Evolutionary conservation across 2,113 vertebrate genomes (phyloP).

Genomic region (Apus apus): DNA sequence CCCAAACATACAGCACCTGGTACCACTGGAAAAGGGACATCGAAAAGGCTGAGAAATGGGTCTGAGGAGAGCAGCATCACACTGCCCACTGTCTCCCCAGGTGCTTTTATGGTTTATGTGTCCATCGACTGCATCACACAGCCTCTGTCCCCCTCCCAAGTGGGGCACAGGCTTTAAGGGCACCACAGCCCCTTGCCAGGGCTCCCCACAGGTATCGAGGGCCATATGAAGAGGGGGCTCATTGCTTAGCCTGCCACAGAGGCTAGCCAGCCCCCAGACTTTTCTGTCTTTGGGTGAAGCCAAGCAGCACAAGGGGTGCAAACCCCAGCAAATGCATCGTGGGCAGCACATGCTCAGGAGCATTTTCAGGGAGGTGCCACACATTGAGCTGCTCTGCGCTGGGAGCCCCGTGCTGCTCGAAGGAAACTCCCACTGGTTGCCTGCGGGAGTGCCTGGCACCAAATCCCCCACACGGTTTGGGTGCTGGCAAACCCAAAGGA

Average conservation of each 20-base stretch:
- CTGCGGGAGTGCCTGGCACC: background rate
- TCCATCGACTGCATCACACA: fast-evolving
- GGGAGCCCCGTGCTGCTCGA: fast-evolving
- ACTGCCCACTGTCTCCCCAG: fast-evolving
- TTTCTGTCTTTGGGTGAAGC: background rate
- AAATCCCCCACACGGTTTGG: background rate
- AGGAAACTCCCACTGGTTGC: background rate
- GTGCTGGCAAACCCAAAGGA: background rate
- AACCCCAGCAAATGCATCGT: fast-evolving
- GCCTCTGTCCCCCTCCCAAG: too few species aligned
- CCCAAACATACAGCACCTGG: background rate
- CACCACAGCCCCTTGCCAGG: background rate
- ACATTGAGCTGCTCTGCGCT: fast-evolving
- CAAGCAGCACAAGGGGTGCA: background rate
- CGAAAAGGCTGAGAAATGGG: background rate
- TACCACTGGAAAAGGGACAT: background rate
- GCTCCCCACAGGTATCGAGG: fast-evolving
- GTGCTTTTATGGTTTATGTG: background rate
- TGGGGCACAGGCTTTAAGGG: background rate
- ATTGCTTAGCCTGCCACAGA: background rate
- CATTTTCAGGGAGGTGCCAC: background rate
- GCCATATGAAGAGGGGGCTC: background rate
- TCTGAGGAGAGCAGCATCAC: background rate
- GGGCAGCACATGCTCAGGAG: background rate
- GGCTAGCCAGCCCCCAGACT: background rate